Evolutionary conservation across 1,140 invertebrate genomes (phyloP).

Genomic region (Muscidifurax raptorellus): DNA sequence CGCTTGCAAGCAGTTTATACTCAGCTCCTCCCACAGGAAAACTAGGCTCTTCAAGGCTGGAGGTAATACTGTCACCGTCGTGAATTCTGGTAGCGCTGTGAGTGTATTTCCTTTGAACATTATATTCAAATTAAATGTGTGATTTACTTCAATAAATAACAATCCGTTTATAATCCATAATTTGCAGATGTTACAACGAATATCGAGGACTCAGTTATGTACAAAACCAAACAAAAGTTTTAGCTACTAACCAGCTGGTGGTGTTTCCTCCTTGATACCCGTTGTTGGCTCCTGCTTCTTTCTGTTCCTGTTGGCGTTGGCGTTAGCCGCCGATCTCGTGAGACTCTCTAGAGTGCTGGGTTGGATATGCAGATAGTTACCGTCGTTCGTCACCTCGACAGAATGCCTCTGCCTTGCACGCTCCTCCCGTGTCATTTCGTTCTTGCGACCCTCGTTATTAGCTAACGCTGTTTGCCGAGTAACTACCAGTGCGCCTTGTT

Average conservation of each 20-base stretch:
- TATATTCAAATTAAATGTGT: background rate
- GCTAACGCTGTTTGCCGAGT: constrained; percentile 55
- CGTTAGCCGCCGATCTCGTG: constrained; percentile 84
- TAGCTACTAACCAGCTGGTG: constrained; percentile 27
- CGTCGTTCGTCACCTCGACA: constrained; percentile 88
- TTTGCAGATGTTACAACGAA: too few relatives aligned
- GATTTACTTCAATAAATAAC: too few relatives aligned
- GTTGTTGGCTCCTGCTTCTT: constrained; percentile 73
- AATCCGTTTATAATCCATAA: too few relatives aligned
- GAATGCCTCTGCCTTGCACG: constrained; percentile 87
- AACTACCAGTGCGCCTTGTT: constrained; percentile 72
- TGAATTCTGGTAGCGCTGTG: constrained; percentile 70
- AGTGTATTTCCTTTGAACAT: constrained; percentile 56
- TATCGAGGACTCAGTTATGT: too few relatives aligned
- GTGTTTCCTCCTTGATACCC: constrained; percentile 79
- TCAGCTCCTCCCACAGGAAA: constrained; percentile 93
- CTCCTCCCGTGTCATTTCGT: constrained; percentile 77
- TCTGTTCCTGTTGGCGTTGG: constrained; percentile 81
- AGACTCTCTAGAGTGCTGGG: constrained; percentile 85
- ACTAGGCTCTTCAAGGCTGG: constrained; percentile 90
- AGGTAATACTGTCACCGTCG: constrained; percentile 85
- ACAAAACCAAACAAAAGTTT: too few relatives aligned
- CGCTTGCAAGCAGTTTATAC: constrained; percentile 81
- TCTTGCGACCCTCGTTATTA: constrained; percentile 71
- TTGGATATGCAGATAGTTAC: constrained; percentile 86